Evolutionary conservation across 2,888 invertebrate species (phyloP).

Genomic region (Pollenia angustigena): DNA sequence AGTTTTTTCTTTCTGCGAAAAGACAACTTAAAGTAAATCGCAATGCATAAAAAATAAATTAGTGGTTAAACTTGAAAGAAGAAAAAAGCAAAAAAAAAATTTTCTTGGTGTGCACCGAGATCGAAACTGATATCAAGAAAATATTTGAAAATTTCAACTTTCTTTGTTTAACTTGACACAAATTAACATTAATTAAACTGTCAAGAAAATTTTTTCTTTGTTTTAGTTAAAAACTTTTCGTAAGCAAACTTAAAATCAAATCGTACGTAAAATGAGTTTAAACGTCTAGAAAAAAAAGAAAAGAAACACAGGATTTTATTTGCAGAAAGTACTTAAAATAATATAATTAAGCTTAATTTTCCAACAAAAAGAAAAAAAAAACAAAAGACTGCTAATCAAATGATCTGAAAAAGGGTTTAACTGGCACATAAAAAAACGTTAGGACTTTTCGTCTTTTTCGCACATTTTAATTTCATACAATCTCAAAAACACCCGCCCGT

Average conservation of each 20-base stretch:
- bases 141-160: no score
- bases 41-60: no score
- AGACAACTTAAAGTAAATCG: no score
- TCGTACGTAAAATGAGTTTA: slow-evolving; percentile 6
- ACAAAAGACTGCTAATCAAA: neutral
- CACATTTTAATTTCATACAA: slow-evolving; percentile 5
- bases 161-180: neutral
- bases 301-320: neutral
- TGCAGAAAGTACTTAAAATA: neutral
- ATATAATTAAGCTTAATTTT: slow-evolving; percentile 26
- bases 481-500: neutral
- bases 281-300: neutral
- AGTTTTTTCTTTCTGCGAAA: no score
- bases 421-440: neutral
- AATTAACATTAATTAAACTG: slow-evolving; percentile 4
- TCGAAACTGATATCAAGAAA: no score
- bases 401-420: slow-evolving; percentile 5
- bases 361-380: neutral
- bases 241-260: neutral
- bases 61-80: no score
- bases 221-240: neutral
- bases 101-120: no score
- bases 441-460: neutral
- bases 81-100: no score
- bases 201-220: neutral